These are phyloP conservation scores for Crambe crambe DNA, from an alignment of 37 sponge, comb jelly and placozoan species.

Conservation along the genomic window DNA sequence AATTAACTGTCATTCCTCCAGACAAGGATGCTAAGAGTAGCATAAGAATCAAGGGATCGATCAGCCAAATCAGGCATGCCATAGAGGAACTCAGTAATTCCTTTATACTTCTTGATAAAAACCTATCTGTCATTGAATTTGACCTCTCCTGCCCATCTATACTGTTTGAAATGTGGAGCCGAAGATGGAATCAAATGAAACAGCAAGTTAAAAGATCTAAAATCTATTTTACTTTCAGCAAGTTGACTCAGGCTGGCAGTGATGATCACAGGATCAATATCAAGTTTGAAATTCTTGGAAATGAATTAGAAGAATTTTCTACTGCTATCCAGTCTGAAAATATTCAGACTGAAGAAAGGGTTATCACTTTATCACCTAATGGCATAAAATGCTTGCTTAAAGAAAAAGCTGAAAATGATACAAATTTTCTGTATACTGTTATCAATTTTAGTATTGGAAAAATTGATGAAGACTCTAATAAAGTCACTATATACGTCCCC, in stretches of 20 bases:
- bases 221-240: conserved; percentile 25
- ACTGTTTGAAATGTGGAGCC: conserved; percentile 34
- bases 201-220: conserved; percentile 17
- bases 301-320: conserved; percentile 7
- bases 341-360: conserved; percentile 14
- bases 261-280: not conserved
- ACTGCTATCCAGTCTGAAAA: conserved; percentile 4
- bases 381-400: conserved; percentile 2
- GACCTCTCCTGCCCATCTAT: not conserved
- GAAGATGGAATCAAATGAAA: conserved; percentile 38
- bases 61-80: conserved; percentile 22
- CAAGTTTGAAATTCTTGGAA: conserved; percentile 33
- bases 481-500: conserved; percentile 26
- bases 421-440: not conserved
- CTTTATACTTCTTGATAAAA: not conserved
- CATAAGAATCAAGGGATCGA: conserved; percentile 30
- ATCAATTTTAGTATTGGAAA: not conserved
- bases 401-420: conserved; percentile 10
- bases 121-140: conserved; percentile 3
- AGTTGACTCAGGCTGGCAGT: not conserved
- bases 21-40: not conserved
- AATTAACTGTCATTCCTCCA: not conserved
- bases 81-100: not conserved
- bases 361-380: not conserved
- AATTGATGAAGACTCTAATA: conserved; percentile 7